These are phyloP conservation scores for Heliangelus exortis DNA, from an alignment of 2,797 vertebrate species.

Conservation along the genomic window DNA sequence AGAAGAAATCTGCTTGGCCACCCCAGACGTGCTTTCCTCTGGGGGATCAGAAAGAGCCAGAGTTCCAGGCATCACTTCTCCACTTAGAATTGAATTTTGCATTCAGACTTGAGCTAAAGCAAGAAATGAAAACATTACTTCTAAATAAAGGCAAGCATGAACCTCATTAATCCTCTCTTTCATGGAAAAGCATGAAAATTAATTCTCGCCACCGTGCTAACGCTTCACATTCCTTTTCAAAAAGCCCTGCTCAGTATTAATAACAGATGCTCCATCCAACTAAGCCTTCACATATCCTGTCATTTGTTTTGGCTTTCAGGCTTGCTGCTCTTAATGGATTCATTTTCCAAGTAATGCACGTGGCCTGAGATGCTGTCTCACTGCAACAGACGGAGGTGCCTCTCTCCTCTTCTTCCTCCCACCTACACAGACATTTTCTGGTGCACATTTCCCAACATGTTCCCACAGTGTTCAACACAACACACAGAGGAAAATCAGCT, in stretches of 20 bases:
- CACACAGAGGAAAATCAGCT: not conserved
- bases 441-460: not conserved
- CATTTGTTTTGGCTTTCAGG: constrained; percentile 49
- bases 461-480: not conserved
- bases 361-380: not conserved
- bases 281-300: constrained; percentile 48
- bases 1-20: not conserved
- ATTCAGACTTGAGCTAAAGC: not conserved
- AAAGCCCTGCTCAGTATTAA: constrained; percentile 31
- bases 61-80: not conserved
- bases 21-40: not conserved
- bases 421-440: not conserved
- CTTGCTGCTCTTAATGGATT: constrained; percentile 28
- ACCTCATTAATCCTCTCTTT: not conserved
- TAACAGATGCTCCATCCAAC: constrained; percentile 37
- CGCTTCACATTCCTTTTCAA: constrained; percentile 25
- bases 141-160: constrained; percentile 28
- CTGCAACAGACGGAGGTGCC: not conserved
- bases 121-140: constrained; percentile 33
- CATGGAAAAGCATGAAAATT: constrained; percentile 38
- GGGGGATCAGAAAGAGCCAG: not conserved
- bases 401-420: not conserved
- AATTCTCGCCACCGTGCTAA: constrained; percentile 25
- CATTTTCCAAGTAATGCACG: constrained; percentile 15
- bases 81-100: not conserved